Conservation (phyloP, 2,113 vertebrate genomes). For the Melanerpes aurifrons region DNA sequence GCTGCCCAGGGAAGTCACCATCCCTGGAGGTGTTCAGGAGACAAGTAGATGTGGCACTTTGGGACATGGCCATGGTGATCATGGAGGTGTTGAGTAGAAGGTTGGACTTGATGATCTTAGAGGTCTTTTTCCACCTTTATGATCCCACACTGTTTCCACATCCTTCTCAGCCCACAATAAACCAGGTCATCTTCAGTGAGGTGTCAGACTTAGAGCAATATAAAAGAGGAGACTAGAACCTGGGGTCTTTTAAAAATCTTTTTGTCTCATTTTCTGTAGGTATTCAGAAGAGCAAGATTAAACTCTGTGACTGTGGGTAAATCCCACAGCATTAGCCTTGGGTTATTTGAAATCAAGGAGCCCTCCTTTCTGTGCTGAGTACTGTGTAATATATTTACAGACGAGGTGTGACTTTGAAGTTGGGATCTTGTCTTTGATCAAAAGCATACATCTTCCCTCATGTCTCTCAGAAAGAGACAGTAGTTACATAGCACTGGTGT, state of each 20-base stretch:
- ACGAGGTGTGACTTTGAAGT: slow-evolving; percentile 80
- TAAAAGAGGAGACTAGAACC: background rate
- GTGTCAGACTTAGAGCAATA: background rate
- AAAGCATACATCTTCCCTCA: slow-evolving; percentile 67
- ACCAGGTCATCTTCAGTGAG: background rate
- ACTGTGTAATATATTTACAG: slow-evolving; percentile 73
- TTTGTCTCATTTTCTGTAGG: background rate
- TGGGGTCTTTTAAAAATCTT: background rate
- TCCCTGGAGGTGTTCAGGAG: too few relatives aligned
- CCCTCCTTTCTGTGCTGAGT: slow-evolving; percentile 38
- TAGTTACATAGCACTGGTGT: slow-evolving; percentile 63
- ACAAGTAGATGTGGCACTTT: too few relatives aligned
- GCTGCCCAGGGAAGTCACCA: too few relatives aligned
- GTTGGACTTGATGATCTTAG: too few relatives aligned
- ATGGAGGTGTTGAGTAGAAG: too few relatives aligned
- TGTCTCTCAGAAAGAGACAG: slow-evolving; percentile 77
- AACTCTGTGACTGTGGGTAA: background rate
- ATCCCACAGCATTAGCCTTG: slow-evolving; percentile 1
- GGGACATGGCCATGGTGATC: too few relatives aligned
- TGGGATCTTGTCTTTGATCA: slow-evolving; percentile 78
- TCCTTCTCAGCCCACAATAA: background rate
- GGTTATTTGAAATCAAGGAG: slow-evolving; percentile 56
- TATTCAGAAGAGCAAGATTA: slow-evolving; percentile 24
- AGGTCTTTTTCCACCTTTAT: too few relatives aligned
- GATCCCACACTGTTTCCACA: background rate